Percentiles rank a stretch among this genome's conserved stretches.
These are phyloP conservation scores for Oligia fasciuncula DNA, from an alignment of 2,888 invertebrate species.

Conservation along the genomic window DNA sequence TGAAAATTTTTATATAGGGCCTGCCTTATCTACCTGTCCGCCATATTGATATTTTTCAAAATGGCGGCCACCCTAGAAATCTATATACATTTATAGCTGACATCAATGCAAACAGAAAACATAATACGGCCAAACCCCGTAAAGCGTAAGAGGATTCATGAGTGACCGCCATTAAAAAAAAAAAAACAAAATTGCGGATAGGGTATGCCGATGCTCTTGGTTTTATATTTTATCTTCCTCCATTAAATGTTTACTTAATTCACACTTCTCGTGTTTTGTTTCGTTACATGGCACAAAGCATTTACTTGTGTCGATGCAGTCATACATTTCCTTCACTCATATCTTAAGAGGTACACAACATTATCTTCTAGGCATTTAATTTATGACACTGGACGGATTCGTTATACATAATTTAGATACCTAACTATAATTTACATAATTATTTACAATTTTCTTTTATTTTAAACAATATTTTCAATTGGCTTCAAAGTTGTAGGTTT, in stretches of 20 bases:
- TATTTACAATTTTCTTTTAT: conserved; percentile 79
- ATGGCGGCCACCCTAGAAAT: too few species aligned
- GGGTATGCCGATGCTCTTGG: not conserved
- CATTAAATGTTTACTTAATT: conserved; percentile 4
- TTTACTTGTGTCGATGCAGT: conserved; percentile 83
- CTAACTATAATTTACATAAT: conserved; percentile 77
- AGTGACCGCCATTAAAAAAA: not conserved
- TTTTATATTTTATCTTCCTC: conserved; percentile 2
- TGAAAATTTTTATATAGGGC: not conserved
- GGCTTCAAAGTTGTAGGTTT: conserved; percentile 20
- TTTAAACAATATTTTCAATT: conserved; percentile 35
- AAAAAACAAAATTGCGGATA: not conserved
- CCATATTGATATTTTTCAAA: too few species aligned
- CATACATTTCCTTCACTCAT: conserved; percentile 43
- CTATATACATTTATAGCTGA: too few species aligned
- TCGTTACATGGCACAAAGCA: conserved; percentile 85
- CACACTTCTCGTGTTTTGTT: conserved; percentile 47
- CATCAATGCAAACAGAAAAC: not conserved
- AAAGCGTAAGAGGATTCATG: too few species aligned
- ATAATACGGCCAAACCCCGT: too few species aligned
- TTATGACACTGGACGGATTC: conserved; percentile 87
- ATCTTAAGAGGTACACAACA: conserved; percentile 62
- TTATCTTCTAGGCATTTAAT: conserved; percentile 68
- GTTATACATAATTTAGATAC: conserved; percentile 69
- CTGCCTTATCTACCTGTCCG: not conserved